Conservation (phyloP, 2,888 invertebrate species). For the Archips xylosteana region DNA sequence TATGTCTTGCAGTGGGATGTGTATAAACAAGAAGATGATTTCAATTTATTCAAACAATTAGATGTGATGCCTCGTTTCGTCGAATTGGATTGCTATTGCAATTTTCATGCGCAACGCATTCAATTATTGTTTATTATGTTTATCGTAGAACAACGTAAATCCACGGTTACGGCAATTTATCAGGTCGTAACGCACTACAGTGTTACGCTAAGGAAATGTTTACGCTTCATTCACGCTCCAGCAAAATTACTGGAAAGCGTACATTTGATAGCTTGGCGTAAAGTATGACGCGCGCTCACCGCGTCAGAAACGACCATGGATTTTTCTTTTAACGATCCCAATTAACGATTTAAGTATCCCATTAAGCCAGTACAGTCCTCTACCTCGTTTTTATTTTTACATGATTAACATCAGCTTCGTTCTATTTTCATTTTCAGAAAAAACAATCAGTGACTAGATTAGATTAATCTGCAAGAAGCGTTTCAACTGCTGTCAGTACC, state of each 20-base stretch:
- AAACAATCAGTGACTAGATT: no score
- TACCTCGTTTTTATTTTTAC: background rate
- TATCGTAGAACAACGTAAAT: background rate
- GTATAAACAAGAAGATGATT: no score
- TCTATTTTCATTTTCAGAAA: background rate
- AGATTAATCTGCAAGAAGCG: no score
- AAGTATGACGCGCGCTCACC: conserved; percentile 7
- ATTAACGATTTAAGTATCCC: background rate
- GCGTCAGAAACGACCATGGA: conserved; percentile 7
- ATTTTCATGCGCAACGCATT: no score
- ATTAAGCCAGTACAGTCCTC: background rate
- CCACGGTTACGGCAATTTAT: background rate
- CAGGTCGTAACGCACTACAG: background rate
- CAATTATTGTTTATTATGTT: background rate
- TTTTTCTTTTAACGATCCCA: background rate
- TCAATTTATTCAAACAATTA: no score
- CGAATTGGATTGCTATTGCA: background rate
- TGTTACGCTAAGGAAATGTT: conserved; percentile 21
- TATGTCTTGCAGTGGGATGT: no score
- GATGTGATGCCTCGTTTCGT: background rate
- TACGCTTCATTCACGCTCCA: conserved; percentile 14
- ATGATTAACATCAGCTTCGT: no score
- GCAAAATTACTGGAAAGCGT: background rate
- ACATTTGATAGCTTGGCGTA: conserved; percentile 5
- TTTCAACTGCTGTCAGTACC: no score